Evolutionary conservation across 2,888 invertebrate species (phyloP), one percentile per base, ranked within the genome.

Genomic region (Trichopria drosophilae): DNA sequence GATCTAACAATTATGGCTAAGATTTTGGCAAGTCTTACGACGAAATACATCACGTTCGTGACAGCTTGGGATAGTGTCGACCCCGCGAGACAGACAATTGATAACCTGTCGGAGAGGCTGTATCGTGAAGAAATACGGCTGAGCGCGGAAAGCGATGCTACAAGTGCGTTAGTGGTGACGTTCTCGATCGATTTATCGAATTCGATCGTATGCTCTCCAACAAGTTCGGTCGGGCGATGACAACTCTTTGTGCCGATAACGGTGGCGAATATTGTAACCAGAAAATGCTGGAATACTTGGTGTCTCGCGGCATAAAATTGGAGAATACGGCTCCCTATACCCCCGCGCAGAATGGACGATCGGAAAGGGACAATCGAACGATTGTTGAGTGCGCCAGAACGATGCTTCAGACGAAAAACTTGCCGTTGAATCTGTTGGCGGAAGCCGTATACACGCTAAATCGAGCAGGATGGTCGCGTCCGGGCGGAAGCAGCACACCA

Each of bases 141-240:
- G n/a, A n/a, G n/a, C n/a, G n/a, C n/a, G n/a, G n/a, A n/a, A n/a
- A n/a, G n/a, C n/a, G n/a, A n/a, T n/a, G n/a, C n/a, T n/a, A n/a
- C n/a, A n/a, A n/a, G n/a, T n/a, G n/a, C n/a, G n/a, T n/a, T n/a
- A n/a, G n/a, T n/a, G n/a, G n/a, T n/a, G n/a, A n/a, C n/a, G 52
- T 61, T 16, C 54, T 55, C 18, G 46, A 60, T 3, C 26, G 34
- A 16, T 63, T 62, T 24, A 55, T 54, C 44, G 49, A 57, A 31
- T 62, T 50, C 22, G 50, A 57, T 2, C 12, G 13, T 4, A 4
- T 49, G 9, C 34, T 56, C 7, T 23, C 12, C n/a, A 56, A 58
- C 23, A 52, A 54, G 20, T 22, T 35, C 23, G n/a, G n/a, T n/a
- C n/a, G n/a, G n/a, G n/a, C n/a, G n/a, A 60, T 62, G 3, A 45